Evolutionary conservation across 2,113 vertebrate species (phyloP), one percentile per base, ranked within the genome.

Genomic region (Ammospiza nelsoni): DNA sequence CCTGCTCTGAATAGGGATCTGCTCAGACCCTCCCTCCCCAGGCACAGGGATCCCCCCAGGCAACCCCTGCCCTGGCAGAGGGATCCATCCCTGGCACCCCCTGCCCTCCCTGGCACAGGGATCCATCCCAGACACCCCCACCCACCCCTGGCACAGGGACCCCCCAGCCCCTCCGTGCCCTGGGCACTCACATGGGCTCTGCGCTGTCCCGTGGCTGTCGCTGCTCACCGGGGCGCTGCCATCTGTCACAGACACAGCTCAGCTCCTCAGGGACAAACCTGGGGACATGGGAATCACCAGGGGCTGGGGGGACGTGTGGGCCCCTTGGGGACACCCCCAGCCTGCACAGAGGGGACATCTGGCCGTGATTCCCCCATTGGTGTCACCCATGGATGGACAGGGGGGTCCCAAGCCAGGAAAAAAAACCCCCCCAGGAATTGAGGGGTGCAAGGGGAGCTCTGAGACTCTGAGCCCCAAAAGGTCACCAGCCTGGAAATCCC

Each of bases 161-260:
- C 15, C 48, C 48, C 23, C 27, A 9, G 28, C 59, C 44, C 9
- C n/a, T 11, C 51, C 9, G 15, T n/a, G 58, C 9, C 59, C 58
- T 44, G 16, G 1, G 10, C 84, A 94, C 97, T 95, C 63, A 97
- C 97, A 72, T 95, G 94, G 39, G 91, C 71, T 74, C 71, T 24
- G 14, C 0, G 19, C 67, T 84, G 15, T 80, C 52, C 59, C 2
- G 52, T 9, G 6, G 24, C 90, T 72, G 79, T 22, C 2, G 8
- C 81, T 51, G 87, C 75, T 95, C 87, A 87, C 44, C 1, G 1
- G 37, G 2, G 4, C 2, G 0, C 25, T 46, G 1, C 90, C 92
- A 97, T 90, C 97, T 97, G 95, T 15, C 2, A 18, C 44, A 82
- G 73, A 62, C 46, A 52, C 54, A 63, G 21, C 1, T 2, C 3